Conservation (phyloP, 2,113 vertebrate genomes). For the Hiodon tergisus region DNA sequence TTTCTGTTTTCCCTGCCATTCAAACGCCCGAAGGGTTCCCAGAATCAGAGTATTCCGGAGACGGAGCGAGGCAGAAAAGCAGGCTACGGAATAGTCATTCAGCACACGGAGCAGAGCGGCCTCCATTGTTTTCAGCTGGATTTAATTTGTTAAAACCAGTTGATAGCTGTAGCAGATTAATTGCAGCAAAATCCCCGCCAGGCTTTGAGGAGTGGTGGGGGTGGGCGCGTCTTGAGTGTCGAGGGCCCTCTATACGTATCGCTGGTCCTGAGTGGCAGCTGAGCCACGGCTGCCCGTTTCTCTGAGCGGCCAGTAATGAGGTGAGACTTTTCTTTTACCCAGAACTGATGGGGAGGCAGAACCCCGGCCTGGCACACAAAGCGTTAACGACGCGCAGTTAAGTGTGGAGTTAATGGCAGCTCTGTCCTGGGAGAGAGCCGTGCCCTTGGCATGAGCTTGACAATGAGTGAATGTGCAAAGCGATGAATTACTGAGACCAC, state of each 20-base stretch:
- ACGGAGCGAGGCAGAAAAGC: not conserved
- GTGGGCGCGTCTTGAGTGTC: not conserved
- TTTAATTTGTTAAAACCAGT: not conserved
- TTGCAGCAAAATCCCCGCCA: not conserved
- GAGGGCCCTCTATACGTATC: not conserved
- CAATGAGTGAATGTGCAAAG: constrained; percentile 51
- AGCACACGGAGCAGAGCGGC: not conserved
- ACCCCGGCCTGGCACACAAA: constrained; percentile 2
- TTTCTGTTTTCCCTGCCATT: constrained; percentile 7
- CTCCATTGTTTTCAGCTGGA: not conserved
- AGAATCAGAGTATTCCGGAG: not conserved
- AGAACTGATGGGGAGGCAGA: not conserved
- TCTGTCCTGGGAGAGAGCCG: constrained; percentile 45
- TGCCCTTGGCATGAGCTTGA: constrained; percentile 54
- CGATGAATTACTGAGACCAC: constrained; percentile 45
- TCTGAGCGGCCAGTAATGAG: not conserved
- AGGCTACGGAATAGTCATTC: not conserved
- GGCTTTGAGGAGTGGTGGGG: not conserved
- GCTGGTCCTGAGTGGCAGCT: not conserved
- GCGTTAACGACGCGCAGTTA: constrained; percentile 10
- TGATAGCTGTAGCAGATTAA: constrained; percentile 8
- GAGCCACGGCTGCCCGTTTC: not conserved
- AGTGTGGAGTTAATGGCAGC: constrained; percentile 41
- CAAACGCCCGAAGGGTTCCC: not conserved
- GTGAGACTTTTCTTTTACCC: not conserved